Conservation (phyloP, 2,797 vertebrate genomes). For the Acipenser ruthenus region DNA sequence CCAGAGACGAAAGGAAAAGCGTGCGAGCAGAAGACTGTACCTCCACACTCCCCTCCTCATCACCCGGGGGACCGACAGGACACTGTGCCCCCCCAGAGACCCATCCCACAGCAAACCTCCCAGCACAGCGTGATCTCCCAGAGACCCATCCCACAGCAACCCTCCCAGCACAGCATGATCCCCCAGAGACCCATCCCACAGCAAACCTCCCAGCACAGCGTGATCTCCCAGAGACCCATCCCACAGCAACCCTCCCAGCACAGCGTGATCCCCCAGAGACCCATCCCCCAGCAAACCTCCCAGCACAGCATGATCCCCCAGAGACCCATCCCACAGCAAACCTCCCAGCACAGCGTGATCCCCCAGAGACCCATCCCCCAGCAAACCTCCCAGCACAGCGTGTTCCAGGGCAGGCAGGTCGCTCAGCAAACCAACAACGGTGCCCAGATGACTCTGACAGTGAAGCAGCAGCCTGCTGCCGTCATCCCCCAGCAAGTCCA, state of each 20-base stretch:
- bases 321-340: no score
- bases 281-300: no score
- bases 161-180: no score
- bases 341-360: constrained; percentile 34
- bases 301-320: no score
- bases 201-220: no score
- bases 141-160: no score
- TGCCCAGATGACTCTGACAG: constrained; percentile 81
- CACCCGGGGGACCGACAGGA: no score
- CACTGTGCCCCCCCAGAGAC: no score
- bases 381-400: constrained; percentile 54
- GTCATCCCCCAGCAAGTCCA: constrained; percentile 69
- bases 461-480: constrained; percentile 71
- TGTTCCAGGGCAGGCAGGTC: constrained; percentile 43
- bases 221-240: constrained; percentile 17
- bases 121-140: constrained; percentile 33
- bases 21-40: constrained; percentile 69
- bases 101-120: no score
- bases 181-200: no score
- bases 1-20: constrained; percentile 81
- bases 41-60: constrained; percentile 46
- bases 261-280: no score
- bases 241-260: no score
- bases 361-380: constrained; percentile 76
- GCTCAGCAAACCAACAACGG: constrained; percentile 39